Evolutionary conservation across 2,797 vertebrate genomes (phyloP), one percentile per base, ranked within the genome.

Genomic region (Meda fulgida): DNA sequence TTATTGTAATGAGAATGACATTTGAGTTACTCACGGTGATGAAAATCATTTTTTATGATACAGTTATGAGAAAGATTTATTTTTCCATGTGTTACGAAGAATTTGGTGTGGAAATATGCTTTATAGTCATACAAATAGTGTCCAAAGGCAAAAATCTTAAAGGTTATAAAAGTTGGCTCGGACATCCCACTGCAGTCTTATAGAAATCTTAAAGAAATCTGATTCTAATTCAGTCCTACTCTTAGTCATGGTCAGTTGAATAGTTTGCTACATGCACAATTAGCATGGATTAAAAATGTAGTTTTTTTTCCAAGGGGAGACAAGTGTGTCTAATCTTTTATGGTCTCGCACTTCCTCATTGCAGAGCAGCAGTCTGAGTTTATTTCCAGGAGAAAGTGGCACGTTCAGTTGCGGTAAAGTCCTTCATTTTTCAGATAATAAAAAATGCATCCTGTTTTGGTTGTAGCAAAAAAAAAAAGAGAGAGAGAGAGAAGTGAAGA

Each of bases 391-490:
- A 55, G 81, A 76, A n/a, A 53, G 11, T 78, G 40, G 19, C 58
- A 31, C 13, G 8, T 67, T 48, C 48, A 65, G 66, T 65, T 78
- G 72, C 29, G 66, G 58, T 10, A n/a, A 76, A 67, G 46, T 53
- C 60, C 43, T 81, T 63, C 4, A n/a, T 87, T 63, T 80, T 80
- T 79, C 13, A 65, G 55, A 85, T 84, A n/a, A 81, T 84, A 23
- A 86, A 84, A 85, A 79, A 84, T 87, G 31, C 21, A 84, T 72
- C 71, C 31, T 51, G 55, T 79, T 84, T 69, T 63, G 77, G 55
- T n/a, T 36, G 58, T 29, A 26, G 19, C 29, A 18, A n/a, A 48
- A 34, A 18, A 34, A 53, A 80, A 55, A 1, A 26, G 5, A 55
- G 8, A 26, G 5, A 14, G 2, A 14, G 11, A 31, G 6, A 7